Evolutionary conservation across 2,113 vertebrate genomes (phyloP).

Genomic region (Narcine bancroftii): DNA sequence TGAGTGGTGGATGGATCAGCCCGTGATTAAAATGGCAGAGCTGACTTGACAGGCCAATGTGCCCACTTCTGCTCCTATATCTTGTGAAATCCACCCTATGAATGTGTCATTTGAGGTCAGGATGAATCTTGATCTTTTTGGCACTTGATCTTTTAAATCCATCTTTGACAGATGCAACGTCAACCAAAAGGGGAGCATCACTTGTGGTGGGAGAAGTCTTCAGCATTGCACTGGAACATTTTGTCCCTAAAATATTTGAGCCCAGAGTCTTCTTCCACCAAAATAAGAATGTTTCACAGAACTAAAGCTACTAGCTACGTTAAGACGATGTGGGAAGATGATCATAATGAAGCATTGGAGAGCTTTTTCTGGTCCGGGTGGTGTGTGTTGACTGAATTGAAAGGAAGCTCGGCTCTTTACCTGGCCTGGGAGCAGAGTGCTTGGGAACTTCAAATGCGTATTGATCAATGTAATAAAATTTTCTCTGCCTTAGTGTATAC

Average conservation of each 20-base stretch:
- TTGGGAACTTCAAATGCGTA: neutral
- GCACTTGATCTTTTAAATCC: neutral
- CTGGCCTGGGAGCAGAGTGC: neutral
- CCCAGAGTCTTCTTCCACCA: neutral
- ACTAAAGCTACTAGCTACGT: too few species aligned
- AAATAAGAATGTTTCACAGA: neutral
- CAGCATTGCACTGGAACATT: neutral
- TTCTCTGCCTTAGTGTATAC: neutral
- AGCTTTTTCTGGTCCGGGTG: neutral
- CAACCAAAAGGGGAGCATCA: neutral
- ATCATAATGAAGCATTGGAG: neutral
- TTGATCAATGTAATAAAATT: too few species aligned
- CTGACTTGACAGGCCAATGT: too few species aligned
- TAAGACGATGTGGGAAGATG: neutral
- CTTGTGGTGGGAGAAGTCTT: neutral
- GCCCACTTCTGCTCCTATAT: too few species aligned
- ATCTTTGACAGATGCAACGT: neutral
- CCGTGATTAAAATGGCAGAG: too few species aligned
- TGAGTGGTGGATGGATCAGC: too few species aligned
- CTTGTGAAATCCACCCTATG: neutral
- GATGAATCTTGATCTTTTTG: too few species aligned
- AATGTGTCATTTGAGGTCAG: neutral
- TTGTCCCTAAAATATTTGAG: neutral
- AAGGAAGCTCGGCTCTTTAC: neutral
- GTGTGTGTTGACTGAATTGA: neutral